phyloP scores from a whole-genome alignment of 2,113 vertebrate species.

The Macquaria ambigua region DNA sequence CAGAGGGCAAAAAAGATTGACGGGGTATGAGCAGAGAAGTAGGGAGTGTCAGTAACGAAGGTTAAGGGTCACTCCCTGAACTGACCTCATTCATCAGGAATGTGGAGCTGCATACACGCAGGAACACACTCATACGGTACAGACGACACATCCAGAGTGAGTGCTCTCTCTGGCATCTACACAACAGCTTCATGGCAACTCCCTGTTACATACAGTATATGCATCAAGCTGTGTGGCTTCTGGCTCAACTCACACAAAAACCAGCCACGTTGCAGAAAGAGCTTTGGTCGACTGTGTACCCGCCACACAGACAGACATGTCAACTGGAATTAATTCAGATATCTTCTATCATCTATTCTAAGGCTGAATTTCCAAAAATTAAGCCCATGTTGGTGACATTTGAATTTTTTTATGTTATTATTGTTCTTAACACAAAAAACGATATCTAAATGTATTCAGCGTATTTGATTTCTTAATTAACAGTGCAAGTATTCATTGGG shows the following conservation, averaged over 20 bases:
- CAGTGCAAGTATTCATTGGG: not conserved
- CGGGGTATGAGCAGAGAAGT: not conserved
- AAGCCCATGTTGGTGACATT: not conserved
- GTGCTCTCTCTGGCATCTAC: not conserved
- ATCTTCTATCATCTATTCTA: not conserved
- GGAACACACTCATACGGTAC: not conserved
- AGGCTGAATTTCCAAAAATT: not conserved
- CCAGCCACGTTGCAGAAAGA: not conserved
- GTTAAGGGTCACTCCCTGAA: slow-evolving; percentile 51
- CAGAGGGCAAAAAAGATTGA: not conserved
- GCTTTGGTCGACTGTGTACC: not conserved
- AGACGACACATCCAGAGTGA: not conserved
- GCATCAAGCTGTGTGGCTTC: not conserved
- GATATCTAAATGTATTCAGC: not conserved
- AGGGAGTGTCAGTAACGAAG: slow-evolving; percentile 13
- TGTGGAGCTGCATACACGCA: slow-evolving; percentile 14
- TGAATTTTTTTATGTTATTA: not conserved
- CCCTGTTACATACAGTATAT: not conserved
- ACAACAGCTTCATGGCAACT: not conserved
- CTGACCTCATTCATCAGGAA: slow-evolving; percentile 59
- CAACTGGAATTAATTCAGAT: not conserved
- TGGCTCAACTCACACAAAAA: not conserved
- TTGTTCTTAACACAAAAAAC: not conserved
- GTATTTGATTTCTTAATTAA: not conserved
- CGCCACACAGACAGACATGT: not conserved